Evolutionary conservation across 2,113 vertebrate genomes (phyloP).

Genomic region (Salvelinus namaycush): DNA sequence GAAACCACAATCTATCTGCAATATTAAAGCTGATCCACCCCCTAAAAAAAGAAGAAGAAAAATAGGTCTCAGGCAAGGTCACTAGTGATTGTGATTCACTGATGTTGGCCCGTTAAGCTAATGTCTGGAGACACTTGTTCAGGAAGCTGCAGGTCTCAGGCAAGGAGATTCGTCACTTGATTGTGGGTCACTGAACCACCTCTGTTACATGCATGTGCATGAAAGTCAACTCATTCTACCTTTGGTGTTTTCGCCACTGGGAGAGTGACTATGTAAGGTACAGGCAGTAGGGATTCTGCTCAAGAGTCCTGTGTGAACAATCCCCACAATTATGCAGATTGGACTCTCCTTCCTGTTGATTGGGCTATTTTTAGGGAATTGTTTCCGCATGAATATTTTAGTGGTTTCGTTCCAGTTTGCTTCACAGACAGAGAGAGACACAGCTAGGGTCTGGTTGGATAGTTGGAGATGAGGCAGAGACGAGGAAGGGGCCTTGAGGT

Average conservation of each 20-base stretch:
- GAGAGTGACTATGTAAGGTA: background rate
- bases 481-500: background rate
- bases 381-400: conserved; percentile 35
- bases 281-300: background rate
- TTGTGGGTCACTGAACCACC: no score
- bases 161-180: no score
- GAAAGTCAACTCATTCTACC: no score
- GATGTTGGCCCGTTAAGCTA: no score
- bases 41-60: no score
- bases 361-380: conserved; percentile 27
- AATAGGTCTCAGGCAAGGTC: no score
- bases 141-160: no score
- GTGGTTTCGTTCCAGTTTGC: conserved; percentile 45
- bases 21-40: no score
- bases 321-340: background rate
- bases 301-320: background rate
- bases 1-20: no score
- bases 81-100: no score
- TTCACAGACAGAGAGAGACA: conserved; percentile 1
- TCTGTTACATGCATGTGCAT: no score
- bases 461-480: background rate
- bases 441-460: background rate
- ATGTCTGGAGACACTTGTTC: background rate
- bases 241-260: background rate
- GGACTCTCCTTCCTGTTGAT: background rate